Evolutionary conservation across 2,113 vertebrate species (phyloP), one percentile per base, ranked within the genome.

Genomic region (Benitochromis conjunctus): DNA sequence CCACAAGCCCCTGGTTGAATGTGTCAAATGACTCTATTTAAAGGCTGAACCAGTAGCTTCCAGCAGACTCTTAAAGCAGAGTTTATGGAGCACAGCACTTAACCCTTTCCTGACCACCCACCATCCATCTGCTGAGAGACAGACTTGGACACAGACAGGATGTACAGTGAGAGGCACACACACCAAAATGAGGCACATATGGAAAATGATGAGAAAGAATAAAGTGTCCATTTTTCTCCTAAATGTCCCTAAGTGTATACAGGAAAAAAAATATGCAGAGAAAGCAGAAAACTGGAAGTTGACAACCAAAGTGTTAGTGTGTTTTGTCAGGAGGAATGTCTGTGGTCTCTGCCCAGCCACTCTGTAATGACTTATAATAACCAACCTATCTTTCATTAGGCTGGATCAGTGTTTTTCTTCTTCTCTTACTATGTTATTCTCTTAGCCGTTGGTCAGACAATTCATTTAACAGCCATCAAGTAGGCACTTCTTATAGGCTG

Each of bases 21-120:
- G 96, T 88, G 94, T 97, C 96, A 97, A 97, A 97, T 97, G 89
- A 90, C 97, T 97, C 97, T 97, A 97, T 97, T 98, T 98, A 98
- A 99, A 98, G 97, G 96, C 97, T 97, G 95, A 96, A 96, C 95
- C 91, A 96, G 94, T 96, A 96, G 96, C 96, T 98, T 97, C 97
- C 97, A 97, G 96, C 89, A 91, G 91, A 95, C 97, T 97, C 92
- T 96, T 95, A 94, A 91, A 91, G 85, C 96, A 92, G 96, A 96
- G 95, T 96, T 95, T 96, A 95, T 96, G 95, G 96, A 97, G 95
- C 94, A 95, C 95, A 94, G 77, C 74, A 81, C 82, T 98, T 99
- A 99, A 99, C 98, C 97, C 98, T 97, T 97, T 83, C 89, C 93
- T 94, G 92, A 91, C 97, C 96, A 92, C 83, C 88, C 89, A 86